Conservation (phyloP, 2,797 vertebrate genomes). For the Sphenodon punctatus region DNA sequence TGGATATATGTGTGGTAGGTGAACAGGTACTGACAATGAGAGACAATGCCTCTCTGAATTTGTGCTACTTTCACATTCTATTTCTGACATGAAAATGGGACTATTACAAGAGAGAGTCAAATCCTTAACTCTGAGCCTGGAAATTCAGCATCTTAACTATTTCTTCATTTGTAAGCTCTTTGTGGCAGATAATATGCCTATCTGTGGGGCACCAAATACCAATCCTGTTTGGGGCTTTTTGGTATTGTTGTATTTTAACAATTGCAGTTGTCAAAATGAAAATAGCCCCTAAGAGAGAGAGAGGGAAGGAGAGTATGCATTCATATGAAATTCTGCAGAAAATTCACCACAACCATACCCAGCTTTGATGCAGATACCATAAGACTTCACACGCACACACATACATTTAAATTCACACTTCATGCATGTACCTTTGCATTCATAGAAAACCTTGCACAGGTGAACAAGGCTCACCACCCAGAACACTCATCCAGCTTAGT, state of each 20-base stretch:
- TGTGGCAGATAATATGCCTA: neutral
- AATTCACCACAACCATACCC: neutral
- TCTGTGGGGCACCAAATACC: slow-evolving; percentile 12
- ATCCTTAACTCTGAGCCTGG: slow-evolving; percentile 53
- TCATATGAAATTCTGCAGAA: neutral
- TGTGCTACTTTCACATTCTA: slow-evolving; percentile 40
- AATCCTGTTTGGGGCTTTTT: neutral
- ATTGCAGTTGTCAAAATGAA: neutral
- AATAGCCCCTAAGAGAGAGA: neutral
- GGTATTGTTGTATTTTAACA: neutral
- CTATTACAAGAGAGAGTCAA: slow-evolving; percentile 58
- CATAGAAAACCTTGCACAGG: neutral
- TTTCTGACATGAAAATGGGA: slow-evolving; percentile 40
- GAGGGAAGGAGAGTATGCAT: no score
- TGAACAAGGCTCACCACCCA: neutral
- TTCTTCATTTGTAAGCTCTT: neutral
- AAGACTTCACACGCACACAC: neutral
- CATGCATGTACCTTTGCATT: neutral
- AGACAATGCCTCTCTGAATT: slow-evolving; percentile 41
- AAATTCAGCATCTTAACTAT: slow-evolving; percentile 23
- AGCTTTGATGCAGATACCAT: neutral
- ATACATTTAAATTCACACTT: neutral
- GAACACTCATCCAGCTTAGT: accelerated
- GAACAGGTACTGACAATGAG: slow-evolving; percentile 62
- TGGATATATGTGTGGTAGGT: neutral